Base-by-base conservation (phyloP, 2,888 invertebrate genomes). In the Maniola hyperantus region DNA sequence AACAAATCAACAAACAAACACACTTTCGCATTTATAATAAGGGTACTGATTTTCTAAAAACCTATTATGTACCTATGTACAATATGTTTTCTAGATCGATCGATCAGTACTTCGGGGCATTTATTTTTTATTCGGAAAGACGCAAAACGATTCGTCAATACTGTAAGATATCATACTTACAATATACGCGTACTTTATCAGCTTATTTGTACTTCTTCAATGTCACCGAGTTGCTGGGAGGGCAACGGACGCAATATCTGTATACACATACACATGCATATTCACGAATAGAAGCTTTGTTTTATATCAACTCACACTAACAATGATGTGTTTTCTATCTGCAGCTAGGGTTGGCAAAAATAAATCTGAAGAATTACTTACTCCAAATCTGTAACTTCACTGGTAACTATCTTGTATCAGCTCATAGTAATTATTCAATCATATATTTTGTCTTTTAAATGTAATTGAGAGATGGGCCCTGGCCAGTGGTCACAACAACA, bases 221-320 rank as follows among this genome's bases (percentile, higher is more conserved):
- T 92, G 92, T 92, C 92, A 91, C 89, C 84, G 89, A 90, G 88
- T 89, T 86, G 87, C 79, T 77, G 83, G 78, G 84, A 85, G 92
- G 89, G 89, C 91, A 91, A 91, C 87, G 91, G 81, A 87, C 92
- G 87, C 83, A 77, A 81, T 91, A 89, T 89, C 87, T 88, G 79
- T 78, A 82, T 78, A 77, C 78, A 85, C 79, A 82, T 80, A 81
- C 74, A 81, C 76, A 82, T 76, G 81, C 75, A 69, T 78, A 76
- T 76, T 80, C 75, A 77, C 74, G 71, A 74, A 69, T 69, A 60
- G 69, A 70, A 72, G 68, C 66, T 67, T 67, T 67, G 69, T 60
- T 67, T 67, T 48, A 67, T 69, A 67, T 69, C 67, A 60, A 67
- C 64, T 69, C 66, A 64, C 69, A 69, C 67, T 48, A 53, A 63